A percentile compares a stretch with the other conserved stretches of the same genome.
phyloP scores from a whole-genome alignment of 2,113 vertebrate species.

The Gymnorhina tibicen region DNA sequence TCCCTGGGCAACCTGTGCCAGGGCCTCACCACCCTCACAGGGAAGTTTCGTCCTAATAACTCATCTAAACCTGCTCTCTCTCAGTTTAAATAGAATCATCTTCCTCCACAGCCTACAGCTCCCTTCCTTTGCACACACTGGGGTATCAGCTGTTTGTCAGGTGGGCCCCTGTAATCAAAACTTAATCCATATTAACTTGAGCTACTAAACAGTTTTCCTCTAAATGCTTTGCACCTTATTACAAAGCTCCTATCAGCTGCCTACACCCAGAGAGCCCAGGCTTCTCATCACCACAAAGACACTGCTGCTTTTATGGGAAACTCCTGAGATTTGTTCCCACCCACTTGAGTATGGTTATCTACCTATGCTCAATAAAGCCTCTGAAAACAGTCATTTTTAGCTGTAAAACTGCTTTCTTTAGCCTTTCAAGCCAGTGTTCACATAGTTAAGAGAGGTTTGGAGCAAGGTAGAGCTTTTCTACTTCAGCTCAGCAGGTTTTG shows the following conservation, averaged over 20 bases:
- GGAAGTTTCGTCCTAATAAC: background rate
- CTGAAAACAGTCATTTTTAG: background rate
- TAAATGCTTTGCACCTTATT: background rate
- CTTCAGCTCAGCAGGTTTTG: background rate
- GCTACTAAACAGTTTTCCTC: background rate
- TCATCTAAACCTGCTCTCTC: background rate
- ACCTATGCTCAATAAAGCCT: background rate
- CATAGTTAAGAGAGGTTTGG: background rate
- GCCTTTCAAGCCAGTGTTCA: background rate
- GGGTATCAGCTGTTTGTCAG: background rate
- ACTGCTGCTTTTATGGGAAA: background rate
- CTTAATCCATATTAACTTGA: background rate
- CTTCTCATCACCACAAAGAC: background rate
- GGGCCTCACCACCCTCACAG: accelerated
- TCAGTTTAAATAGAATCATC: background rate
- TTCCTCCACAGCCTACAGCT: background rate
- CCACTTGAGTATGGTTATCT: too few species aligned
- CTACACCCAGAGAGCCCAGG: background rate
- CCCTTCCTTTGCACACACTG: background rate
- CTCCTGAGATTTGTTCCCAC: background rate
- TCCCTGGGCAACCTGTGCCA: accelerated
- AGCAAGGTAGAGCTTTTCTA: background rate
- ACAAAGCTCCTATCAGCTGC: background rate
- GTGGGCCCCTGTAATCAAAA: background rate
- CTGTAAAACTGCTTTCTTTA: background rate